Conservation (phyloP, 1,140 invertebrate genomes). For the Drosophila sulfurigaster region DNA sequence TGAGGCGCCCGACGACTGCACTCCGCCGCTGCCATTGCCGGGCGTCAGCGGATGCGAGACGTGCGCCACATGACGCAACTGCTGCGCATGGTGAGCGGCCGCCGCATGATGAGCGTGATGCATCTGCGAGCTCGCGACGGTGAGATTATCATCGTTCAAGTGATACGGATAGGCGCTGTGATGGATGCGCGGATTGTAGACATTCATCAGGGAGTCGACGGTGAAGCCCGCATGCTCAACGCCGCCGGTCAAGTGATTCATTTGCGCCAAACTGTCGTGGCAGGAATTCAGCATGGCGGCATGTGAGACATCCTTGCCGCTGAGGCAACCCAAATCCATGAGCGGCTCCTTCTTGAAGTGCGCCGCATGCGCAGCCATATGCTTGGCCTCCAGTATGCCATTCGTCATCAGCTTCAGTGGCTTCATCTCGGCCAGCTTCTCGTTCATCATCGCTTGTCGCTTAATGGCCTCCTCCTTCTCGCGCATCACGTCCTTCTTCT, state of each 20-base stretch:
- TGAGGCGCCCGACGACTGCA: slow-evolving; percentile 77
- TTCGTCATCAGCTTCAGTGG: slow-evolving; percentile 84
- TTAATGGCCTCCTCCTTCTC: slow-evolving; percentile 95
- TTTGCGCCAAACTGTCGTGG: slow-evolving; percentile 83
- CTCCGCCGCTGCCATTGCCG: slow-evolving; percentile 60
- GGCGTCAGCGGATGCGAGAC: slow-evolving; percentile 77
- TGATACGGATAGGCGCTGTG: slow-evolving; percentile 84
- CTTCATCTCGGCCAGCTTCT: slow-evolving; percentile 84
- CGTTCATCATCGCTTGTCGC: slow-evolving; percentile 87
- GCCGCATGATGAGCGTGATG: slow-evolving; percentile 78
- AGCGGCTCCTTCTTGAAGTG: slow-evolving; percentile 82
- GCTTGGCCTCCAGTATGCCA: slow-evolving; percentile 79
- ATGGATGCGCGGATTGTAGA: slow-evolving; percentile 84
- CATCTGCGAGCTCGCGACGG: slow-evolving; percentile 72
- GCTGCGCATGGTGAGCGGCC: slow-evolving; percentile 78
- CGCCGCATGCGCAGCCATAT: slow-evolving; percentile 76
- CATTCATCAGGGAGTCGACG: slow-evolving; percentile 84
- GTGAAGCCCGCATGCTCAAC: slow-evolving; percentile 84
- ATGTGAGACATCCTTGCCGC: slow-evolving; percentile 75
- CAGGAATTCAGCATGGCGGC: slow-evolving; percentile 83
- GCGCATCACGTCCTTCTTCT: slow-evolving; percentile 96
- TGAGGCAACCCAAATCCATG: slow-evolving; percentile 79
- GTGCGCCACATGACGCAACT: slow-evolving; percentile 72
- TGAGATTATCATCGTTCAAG: slow-evolving; percentile 81
- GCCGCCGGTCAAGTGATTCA: slow-evolving; percentile 79